These are phyloP conservation scores for Hiodon alosoides DNA, from an alignment of 2,113 vertebrate species.

Conservation along the genomic window DNA sequence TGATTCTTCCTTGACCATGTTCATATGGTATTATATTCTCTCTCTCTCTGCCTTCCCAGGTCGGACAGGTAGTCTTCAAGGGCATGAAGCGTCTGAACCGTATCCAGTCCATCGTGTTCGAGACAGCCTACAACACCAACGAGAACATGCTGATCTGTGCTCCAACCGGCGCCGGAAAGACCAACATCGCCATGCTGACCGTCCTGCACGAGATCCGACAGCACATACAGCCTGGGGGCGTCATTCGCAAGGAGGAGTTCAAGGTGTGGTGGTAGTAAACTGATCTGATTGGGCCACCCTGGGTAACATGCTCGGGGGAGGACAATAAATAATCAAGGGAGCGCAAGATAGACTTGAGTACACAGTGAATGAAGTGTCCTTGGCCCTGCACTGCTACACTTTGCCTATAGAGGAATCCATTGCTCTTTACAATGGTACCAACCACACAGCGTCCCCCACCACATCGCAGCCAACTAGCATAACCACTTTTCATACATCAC, in stretches of 20 bases:
- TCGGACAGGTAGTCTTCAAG: slow-evolving; percentile 92
- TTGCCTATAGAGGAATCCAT: slow-evolving; percentile 57
- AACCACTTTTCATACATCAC: slow-evolving; percentile 74
- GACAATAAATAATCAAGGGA: background rate
- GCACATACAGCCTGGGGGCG: slow-evolving; percentile 79
- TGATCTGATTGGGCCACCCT: no score
- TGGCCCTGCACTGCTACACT: slow-evolving; percentile 35
- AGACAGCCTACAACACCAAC: slow-evolving; percentile 96
- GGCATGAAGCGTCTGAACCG: slow-evolving; percentile 87
- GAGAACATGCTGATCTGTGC: slow-evolving; percentile 95
- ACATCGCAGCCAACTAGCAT: slow-evolving; percentile 50
- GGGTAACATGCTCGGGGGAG: no score
- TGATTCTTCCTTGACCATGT: background rate
- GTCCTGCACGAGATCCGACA: slow-evolving; percentile 92
- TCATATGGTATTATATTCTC: background rate
- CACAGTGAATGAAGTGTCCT: no score
- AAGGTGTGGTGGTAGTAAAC: slow-evolving; percentile 66
- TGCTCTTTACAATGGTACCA: slow-evolving; percentile 50
- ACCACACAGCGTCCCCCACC: background rate
- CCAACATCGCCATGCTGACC: slow-evolving; percentile 95
- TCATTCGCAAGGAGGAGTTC: slow-evolving; percentile 95
- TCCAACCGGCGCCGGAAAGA: slow-evolving; percentile 94
- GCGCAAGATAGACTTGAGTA: background rate
- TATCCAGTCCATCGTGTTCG: slow-evolving; percentile 94
- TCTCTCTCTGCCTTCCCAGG: slow-evolving; percentile 51